Evolutionary conservation across 2,113 vertebrate genomes (phyloP).

Genomic region (Parotia lawesii): DNA sequence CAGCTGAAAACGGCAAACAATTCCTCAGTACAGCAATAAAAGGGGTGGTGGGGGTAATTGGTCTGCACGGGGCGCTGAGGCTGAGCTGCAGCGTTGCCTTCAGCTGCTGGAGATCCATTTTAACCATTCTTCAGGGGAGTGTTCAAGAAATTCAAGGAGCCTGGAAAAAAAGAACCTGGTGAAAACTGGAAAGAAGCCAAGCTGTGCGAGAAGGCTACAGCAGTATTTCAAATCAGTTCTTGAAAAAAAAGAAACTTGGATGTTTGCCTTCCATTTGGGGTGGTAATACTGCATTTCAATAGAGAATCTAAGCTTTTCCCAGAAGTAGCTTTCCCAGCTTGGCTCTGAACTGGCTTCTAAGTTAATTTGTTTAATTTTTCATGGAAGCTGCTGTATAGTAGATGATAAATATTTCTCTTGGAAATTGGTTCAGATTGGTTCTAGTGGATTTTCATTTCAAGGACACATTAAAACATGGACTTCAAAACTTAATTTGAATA

Average conservation of each 20-base stretch:
- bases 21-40: not conserved
- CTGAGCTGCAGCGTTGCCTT: not conserved
- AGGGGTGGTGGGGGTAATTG: not conserved
- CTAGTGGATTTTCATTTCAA: not conserved
- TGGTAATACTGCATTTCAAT: not conserved
- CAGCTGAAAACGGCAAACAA: not conserved
- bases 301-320: not conserved
- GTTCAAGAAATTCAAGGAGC: not conserved
- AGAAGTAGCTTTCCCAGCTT: not conserved
- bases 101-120: not conserved
- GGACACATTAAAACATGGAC: not conserved
- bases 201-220: not conserved
- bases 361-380: not conserved
- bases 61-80: accelerated
- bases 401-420: not conserved
- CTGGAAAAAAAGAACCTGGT: not conserved
- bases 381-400: not conserved
- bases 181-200: not conserved
- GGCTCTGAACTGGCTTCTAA: not conserved
- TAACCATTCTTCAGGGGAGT: not conserved
- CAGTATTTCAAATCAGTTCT: not conserved
- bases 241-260: not conserved
- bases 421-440: not conserved
- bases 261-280: not conserved
- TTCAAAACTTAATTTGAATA: not conserved